Conservation (phyloP, 2,113 vertebrate species). For the Herpetotheres cachinnans region DNA sequence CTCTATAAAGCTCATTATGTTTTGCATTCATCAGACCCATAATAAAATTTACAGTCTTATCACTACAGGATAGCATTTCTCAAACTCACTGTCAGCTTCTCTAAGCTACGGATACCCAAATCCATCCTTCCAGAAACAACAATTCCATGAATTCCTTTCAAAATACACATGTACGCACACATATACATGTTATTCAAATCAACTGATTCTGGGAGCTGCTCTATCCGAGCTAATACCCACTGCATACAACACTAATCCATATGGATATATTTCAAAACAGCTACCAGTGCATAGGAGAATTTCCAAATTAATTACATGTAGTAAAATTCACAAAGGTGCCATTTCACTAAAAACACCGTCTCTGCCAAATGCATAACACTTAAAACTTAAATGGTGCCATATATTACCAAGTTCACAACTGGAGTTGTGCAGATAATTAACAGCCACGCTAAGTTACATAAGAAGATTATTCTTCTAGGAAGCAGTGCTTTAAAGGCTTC, state of each 20-base stretch:
- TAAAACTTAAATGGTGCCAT: neutral
- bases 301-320: neutral
- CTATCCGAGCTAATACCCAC: neutral
- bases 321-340: neutral
- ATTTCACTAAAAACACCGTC: neutral
- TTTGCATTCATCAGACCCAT: neutral
- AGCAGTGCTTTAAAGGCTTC: neutral
- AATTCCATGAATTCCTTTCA: neutral
- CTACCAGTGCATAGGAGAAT: neutral
- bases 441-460: slow-evolving; percentile 3
- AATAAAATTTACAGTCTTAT: neutral
- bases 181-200: neutral
- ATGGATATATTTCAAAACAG: neutral
- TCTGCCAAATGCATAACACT: neutral
- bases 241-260: neutral
- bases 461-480: neutral
- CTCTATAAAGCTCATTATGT: neutral
- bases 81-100: neutral
- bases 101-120: neutral
- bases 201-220: neutral
- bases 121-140: neutral
- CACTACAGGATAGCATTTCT: neutral
- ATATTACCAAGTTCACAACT: neutral
- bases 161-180: neutral
- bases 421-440: slow-evolving; percentile 47